Conservation (phyloP, 2,797 vertebrate species). For the Enteromius paludinosus region DNA sequence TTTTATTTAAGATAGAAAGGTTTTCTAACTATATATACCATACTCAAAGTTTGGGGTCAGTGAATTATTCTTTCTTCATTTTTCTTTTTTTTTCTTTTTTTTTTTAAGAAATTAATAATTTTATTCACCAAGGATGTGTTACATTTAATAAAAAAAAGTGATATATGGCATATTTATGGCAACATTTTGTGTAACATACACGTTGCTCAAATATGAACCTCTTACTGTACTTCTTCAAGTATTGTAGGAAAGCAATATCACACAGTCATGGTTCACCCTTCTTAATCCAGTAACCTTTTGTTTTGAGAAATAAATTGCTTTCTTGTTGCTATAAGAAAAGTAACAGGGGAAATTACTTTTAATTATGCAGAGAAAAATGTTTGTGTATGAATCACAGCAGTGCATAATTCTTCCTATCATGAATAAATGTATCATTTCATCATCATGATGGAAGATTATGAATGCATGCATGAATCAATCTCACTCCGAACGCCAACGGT, state of each 20-base stretch:
- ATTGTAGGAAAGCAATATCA: neutral
- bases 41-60: too few relatives aligned
- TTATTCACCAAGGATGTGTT: too few relatives aligned
- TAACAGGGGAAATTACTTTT: neutral
- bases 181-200: neutral
- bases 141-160: too few relatives aligned
- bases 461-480: neutral
- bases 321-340: neutral
- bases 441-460: neutral
- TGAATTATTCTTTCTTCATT: too few relatives aligned
- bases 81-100: too few relatives aligned
- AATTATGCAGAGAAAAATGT: neutral
- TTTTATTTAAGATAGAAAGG: too few relatives aligned
- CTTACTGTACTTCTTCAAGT: neutral
- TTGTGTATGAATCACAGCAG: neutral
- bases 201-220: neutral
- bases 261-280: neutral
- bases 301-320: neutral
- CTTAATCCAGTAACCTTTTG: neutral
- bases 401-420: slow-evolving; percentile 1
- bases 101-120: too few relatives aligned
- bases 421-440: neutral
- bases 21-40: too few relatives aligned
- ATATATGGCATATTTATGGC: neutral
- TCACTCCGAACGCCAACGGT: neutral